Conservation (phyloP, 2,797 vertebrate species). For the Periparus ater region DNA sequence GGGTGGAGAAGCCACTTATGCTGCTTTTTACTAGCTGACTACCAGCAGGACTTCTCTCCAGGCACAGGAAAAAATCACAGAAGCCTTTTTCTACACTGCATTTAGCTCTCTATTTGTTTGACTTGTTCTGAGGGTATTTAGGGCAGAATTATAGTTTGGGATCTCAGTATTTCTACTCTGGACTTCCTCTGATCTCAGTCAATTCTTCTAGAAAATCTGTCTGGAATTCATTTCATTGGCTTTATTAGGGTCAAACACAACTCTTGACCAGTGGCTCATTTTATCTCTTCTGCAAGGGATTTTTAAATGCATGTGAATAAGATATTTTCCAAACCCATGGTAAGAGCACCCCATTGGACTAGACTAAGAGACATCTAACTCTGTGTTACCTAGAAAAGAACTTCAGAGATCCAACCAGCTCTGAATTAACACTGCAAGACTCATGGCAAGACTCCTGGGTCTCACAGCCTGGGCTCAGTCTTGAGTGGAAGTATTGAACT, state of each 20-base stretch:
- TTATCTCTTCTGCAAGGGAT: background rate
- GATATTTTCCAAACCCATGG: background rate
- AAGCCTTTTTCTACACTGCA: background rate
- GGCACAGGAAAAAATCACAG: background rate
- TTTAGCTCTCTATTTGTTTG: background rate
- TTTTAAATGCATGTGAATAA: background rate
- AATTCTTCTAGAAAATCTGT: background rate
- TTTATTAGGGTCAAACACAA: background rate
- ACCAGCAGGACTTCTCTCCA: background rate
- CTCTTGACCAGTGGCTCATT: background rate
- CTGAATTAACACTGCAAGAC: background rate
- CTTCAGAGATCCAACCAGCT: background rate
- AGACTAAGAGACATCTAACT: background rate
- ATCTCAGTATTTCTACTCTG: background rate
- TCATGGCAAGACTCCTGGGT: background rate
- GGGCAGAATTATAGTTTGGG: background rate
- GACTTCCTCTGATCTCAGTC: background rate
- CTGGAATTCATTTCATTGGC: background rate
- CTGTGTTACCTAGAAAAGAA: background rate
- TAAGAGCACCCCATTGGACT: background rate
- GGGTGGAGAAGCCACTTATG: background rate
- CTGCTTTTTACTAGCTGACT: background rate
- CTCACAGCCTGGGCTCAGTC: background rate
- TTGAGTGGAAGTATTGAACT: background rate
- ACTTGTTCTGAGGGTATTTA: background rate